phyloP scores from a whole-genome alignment of 2,888 invertebrate species.

The Arrhopalites spinosus region DNA sequence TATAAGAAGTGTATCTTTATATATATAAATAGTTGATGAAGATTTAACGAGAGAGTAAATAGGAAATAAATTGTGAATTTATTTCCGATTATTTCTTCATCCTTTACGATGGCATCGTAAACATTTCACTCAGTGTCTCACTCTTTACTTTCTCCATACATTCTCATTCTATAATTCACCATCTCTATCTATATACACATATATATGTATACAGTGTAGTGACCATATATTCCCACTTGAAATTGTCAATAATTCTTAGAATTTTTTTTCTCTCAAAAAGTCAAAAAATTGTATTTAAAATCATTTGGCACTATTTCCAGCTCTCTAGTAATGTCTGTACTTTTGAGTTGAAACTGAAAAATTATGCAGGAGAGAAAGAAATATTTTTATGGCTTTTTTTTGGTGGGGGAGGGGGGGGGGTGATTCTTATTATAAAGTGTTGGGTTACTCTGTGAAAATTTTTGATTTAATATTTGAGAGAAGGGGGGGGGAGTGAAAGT shows the following conservation, averaged over 20 bases:
- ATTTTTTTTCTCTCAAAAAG: too few relatives aligned
- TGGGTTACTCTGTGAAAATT: not conserved
- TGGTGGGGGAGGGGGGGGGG: not conserved
- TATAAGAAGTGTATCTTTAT: too few relatives aligned
- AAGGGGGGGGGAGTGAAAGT: not conserved
- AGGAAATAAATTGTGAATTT: slow-evolving; percentile 28
- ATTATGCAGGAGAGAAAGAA: not conserved
- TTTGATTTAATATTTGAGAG: not conserved
- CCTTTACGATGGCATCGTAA: slow-evolving; percentile 31
- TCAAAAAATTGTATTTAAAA: too few relatives aligned
- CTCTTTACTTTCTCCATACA: slow-evolving; percentile 20
- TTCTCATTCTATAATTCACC: too few relatives aligned
- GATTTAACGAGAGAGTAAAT: too few relatives aligned
- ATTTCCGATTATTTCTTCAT: slow-evolving; percentile 24
- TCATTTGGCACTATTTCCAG: too few relatives aligned
- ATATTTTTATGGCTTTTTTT: not conserved
- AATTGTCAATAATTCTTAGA: too few relatives aligned
- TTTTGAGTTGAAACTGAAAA: too few relatives aligned
- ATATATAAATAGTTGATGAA: not conserved
- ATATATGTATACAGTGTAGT: too few relatives aligned
- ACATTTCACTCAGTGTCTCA: slow-evolving; percentile 30
- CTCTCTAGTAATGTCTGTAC: too few relatives aligned
- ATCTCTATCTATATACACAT: too few relatives aligned
- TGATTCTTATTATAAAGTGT: not conserved
- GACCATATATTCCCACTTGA: too few relatives aligned